phyloP scores from a whole-genome alignment of 2,888 invertebrate genomes.

The Alcis repandata region DNA sequence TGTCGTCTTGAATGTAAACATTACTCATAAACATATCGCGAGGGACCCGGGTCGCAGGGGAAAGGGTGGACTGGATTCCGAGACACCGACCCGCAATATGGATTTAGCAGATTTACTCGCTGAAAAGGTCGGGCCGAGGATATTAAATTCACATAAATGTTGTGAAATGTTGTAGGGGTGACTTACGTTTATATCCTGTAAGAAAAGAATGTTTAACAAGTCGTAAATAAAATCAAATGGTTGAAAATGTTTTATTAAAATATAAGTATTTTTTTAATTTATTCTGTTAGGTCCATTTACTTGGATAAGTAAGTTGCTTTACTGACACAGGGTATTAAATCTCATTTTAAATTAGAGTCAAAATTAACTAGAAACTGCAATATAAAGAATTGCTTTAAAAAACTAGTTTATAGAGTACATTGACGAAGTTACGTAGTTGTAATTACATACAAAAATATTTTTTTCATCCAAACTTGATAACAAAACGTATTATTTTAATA shows the following conservation, averaged over 20 bases:
- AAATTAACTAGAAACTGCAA: no score
- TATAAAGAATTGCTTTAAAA: no score
- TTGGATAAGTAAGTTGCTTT: no score
- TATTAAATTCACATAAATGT: conserved; percentile 29
- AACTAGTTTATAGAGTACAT: no score
- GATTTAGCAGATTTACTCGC: conserved; percentile 36
- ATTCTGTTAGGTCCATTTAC: no score
- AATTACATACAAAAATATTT: not conserved
- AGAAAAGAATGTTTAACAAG: not conserved
- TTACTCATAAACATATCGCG: conserved; percentile 60
- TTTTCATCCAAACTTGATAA: not conserved
- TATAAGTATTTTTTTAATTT: not conserved
- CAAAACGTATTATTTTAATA: not conserved
- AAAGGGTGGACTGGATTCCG: conserved; percentile 33
- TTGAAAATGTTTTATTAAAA: not conserved
- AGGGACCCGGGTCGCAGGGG: conserved; percentile 28
- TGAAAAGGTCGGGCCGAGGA: conserved; percentile 23
- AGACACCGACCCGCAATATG: conserved; percentile 20
- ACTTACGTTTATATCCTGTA: not conserved
- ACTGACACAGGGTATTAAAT: not conserved
- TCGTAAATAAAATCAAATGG: not conserved
- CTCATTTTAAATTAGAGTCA: no score
- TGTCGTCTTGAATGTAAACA: conserved; percentile 51
- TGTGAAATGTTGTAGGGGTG: conserved; percentile 16
- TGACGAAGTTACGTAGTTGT: no score